Evolutionary conservation across 2,113 vertebrate species (phyloP), one percentile per base, ranked within the genome.

Genomic region (Promerops cafer): DNA sequence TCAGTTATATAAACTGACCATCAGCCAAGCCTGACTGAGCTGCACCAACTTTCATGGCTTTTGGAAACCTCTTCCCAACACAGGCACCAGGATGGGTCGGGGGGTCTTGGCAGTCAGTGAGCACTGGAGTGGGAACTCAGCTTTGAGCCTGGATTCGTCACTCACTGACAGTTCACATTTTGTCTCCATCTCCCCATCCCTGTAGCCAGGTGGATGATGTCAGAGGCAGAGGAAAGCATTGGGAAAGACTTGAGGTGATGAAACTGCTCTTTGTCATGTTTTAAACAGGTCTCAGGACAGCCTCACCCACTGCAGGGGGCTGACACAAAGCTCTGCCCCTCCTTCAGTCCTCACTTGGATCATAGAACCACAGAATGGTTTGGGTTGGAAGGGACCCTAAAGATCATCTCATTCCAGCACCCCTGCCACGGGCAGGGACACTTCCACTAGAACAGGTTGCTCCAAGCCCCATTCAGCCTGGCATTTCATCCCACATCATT

Each of bases 71-170:
- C 3, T 42, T 53, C 45, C 50, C 39, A 45, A 4, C 33, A 22
- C 8, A 3, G 45, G 3, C 24, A 10, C 1, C 2, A 54, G 26
- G 26, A 50, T 44, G 59, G 23, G 33, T 66, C 5, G 7, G 26
- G 21, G 30, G 15, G 12, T 7, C 14, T 54, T 61, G 54, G 59
- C 42, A 85, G 18, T 28, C 54, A 53, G 50, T 16, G 64, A 31
- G 20, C 3, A 0, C 4, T 45, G 27, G 63, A 42, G 13, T 15
- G 50, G 37, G 30, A 18, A 39, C 37, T 4, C 42, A 16, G 30
- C 3, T 16, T 17, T 82, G 60, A 22, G 18, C 5, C 13, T 39
- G 70, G 37, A 21, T 60, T 59, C 0, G 0, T 60, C 15, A 1
- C 14, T 61, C 16, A 5, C 33, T 68, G 61, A 21, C 13, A 17